Evolutionary conservation across 2,113 vertebrate species (phyloP).

Genomic region (Cyanoliseus patagonus): DNA sequence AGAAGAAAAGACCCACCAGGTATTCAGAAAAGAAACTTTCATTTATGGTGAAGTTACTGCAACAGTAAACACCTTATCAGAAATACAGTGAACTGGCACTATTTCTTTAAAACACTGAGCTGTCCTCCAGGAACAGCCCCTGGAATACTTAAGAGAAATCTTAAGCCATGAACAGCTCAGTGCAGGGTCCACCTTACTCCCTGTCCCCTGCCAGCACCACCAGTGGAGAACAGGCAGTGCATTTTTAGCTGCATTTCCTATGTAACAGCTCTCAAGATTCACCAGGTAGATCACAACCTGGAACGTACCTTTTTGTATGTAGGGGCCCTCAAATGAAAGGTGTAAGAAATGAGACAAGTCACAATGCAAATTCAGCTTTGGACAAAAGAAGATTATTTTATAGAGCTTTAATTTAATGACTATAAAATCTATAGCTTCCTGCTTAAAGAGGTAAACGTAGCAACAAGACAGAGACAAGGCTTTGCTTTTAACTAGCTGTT

Average conservation of each 20-base stretch:
- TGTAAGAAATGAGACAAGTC: neutral
- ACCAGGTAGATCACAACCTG: neutral
- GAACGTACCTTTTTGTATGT: neutral
- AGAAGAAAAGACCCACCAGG: neutral
- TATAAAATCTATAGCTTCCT: neutral
- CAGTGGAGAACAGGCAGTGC: neutral
- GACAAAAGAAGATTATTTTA: neutral
- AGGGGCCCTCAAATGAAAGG: neutral
- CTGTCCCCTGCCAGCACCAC: neutral
- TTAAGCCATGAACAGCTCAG: neutral
- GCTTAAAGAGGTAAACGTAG: neutral
- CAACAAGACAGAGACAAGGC: neutral
- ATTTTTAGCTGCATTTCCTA: neutral
- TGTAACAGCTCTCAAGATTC: neutral
- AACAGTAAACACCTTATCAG: neutral
- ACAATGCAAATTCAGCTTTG: neutral
- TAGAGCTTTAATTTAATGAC: neutral
- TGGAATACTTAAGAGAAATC: neutral
- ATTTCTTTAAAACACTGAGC: neutral
- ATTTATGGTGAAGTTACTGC: constrained; percentile 17
- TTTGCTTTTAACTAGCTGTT: neutral
- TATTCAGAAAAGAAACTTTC: neutral
- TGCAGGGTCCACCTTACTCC: neutral
- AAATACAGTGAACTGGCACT: neutral
- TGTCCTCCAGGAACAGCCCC: neutral